Base-by-base conservation (phyloP, 1,140 invertebrate genomes). In the Ostrea edulis region DNA sequence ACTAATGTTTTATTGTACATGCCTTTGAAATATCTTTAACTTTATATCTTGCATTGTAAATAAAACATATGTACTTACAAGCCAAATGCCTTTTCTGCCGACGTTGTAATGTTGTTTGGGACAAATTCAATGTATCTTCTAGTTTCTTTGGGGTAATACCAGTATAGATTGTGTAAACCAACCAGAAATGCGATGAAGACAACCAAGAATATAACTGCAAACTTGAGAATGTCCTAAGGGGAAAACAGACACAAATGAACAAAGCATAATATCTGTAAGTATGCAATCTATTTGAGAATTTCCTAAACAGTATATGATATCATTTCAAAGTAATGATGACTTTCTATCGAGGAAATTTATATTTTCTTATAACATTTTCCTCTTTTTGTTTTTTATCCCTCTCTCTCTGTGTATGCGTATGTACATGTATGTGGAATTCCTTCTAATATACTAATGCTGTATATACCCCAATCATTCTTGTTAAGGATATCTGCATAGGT, bases 101-200 rank as follows among this genome's bases (percentile, higher is more conserved):
- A 88, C 17, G 92, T 92, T 9, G 90, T 89, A 14, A 94, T 88
- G 52, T 91, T 91, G 71, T 91, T 88, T 0, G 44, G 20, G 35
- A 89, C 52, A n/a, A 94, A 85, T 88, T 94, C 93, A 51, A 94
- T 93, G 29, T 90, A 84, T 22, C 85, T 86, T n/a, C 97, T 97
- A 92, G 98, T 97, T 96, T 99, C 96, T 93, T 98, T 97, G 4
- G 98, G 98, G 94, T 99, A 99, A 94, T 99, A 99, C 98, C 98
- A 99, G 62, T 98, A 95, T 77, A 98, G 95, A 93, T 98, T 98
- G 95, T 98, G 98, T 90, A 98, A 88, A 8, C 98, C 98, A 95
- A 97, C 99, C 58, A 97, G 98, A 95, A 99, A 99, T 20, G 98
- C 98, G 94, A 99, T 98, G 53, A 99, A 96, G 0, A 99, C 98